Evolutionary conservation across 2,113 vertebrate species (phyloP).

Genomic region (Phaethon lepturus): DNA sequence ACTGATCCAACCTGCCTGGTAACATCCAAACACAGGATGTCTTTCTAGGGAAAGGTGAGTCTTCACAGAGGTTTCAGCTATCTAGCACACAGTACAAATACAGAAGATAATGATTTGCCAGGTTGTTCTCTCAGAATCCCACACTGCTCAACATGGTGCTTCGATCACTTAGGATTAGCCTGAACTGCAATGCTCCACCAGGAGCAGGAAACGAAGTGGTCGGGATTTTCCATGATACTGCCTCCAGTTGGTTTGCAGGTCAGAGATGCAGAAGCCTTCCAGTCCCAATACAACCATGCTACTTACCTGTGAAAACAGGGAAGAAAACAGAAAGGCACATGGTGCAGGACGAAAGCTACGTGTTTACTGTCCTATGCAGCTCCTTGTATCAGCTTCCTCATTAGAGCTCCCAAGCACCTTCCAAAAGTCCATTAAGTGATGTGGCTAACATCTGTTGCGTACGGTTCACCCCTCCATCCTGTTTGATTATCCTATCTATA

Average conservation of each 20-base stretch:
- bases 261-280: neutral
- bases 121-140: neutral
- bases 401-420: neutral
- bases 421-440: neutral
- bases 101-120: neutral
- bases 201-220: neutral
- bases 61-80: neutral
- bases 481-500: neutral
- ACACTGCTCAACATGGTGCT: rapidly evolving
- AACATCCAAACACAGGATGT: neutral
- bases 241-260: neutral
- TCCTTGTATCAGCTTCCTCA: neutral
- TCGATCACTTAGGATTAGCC: neutral
- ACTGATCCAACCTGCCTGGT: neutral
- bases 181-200: neutral
- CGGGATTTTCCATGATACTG: neutral
- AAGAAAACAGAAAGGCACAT: neutral
- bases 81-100: neutral
- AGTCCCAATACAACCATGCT: neutral
- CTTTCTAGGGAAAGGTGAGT: neutral
- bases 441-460: neutral
- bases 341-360: neutral
- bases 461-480: neutral
- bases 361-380: neutral
- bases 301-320: neutral